Conservation (phyloP, 2,888 invertebrate genomes). For the Andrena trimmerana region DNA sequence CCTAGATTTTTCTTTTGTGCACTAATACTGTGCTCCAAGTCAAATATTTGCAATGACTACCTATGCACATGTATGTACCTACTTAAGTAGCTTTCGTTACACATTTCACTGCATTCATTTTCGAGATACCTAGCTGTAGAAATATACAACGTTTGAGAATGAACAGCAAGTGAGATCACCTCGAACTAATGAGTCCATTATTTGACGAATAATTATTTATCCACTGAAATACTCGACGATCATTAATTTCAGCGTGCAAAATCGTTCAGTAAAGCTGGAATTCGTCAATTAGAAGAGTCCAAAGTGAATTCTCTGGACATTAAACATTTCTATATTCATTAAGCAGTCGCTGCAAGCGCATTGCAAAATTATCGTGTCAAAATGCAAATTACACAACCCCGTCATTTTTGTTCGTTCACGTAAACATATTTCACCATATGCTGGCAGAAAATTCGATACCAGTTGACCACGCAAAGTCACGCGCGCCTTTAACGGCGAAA, state of each 20-base stretch:
- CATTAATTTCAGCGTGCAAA: not conserved
- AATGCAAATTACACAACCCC: not conserved
- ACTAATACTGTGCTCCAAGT: no score
- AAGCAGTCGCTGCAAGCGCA: not conserved
- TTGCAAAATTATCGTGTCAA: not conserved
- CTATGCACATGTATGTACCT: no score
- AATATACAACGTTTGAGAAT: not conserved
- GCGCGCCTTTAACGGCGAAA: conserved; percentile 9
- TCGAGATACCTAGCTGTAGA: not conserved
- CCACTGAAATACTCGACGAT: not conserved
- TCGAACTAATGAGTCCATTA: not conserved
- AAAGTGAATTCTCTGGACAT: not conserved
- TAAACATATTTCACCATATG: not conserved
- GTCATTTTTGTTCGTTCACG: not conserved
- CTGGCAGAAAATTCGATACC: conserved; percentile 11
- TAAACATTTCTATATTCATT: not conserved
- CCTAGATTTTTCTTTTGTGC: no score
- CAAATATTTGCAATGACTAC: no score
- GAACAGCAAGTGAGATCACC: not conserved
- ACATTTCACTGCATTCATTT: not conserved
- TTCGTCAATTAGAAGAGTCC: not conserved
- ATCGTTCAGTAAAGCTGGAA: not conserved
- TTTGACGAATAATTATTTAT: not conserved
- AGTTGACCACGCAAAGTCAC: not conserved
- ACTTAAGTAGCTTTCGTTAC: not conserved